Evolutionary conservation across 1,140 invertebrate species (phyloP), one percentile per base, ranked within the genome.

Genomic region (Nilaparvata lugens): DNA sequence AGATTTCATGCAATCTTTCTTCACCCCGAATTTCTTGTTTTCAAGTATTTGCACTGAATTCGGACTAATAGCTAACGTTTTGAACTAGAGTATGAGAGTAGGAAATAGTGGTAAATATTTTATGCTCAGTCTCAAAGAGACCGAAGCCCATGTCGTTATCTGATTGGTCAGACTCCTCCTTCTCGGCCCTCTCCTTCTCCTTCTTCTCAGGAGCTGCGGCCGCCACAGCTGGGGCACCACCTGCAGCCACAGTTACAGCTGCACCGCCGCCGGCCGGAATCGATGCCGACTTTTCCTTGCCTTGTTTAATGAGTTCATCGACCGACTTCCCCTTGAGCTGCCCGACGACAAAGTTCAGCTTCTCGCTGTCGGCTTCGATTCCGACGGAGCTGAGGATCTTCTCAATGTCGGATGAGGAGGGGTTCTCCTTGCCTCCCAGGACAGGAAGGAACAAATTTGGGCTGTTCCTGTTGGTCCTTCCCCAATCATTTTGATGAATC

Each of bases 351-450:
- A 89, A 93, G 68, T 87, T 86, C 0, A 95, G 75, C 73, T 87
- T 90, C 64, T 90, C 90, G 52, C 72, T 74, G 71, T 98, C 94
- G 52, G 84, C 82, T 78, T 97, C 95, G 74, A 98, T 94, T 72
- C 95, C 95, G 51, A 98, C 95, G 13, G 92, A 94, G 66, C 91
- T 89, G 35, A 98, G 81, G 70, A 98, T 95, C 73, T 96, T 97
- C 69, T 97, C 91, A 48, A 98, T 82, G 72, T 97, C 93, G 65
- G 80, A 84, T 64, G 84, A 81, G 31, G 78, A 77, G 60, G 94
- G 94, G 56, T 78, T 75, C 52, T 83, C 77, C 73, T 95, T 95
- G 65, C 93, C 94, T 61, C 92, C 92, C 62, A 97, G 80, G 72
- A 86, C 85, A 75, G 92, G 91, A 72, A 98, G 83, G 72, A 97